Evolutionary conservation across 1,140 invertebrate genomes (phyloP).

Genomic region (Meloidogyne floridensis): DNA sequence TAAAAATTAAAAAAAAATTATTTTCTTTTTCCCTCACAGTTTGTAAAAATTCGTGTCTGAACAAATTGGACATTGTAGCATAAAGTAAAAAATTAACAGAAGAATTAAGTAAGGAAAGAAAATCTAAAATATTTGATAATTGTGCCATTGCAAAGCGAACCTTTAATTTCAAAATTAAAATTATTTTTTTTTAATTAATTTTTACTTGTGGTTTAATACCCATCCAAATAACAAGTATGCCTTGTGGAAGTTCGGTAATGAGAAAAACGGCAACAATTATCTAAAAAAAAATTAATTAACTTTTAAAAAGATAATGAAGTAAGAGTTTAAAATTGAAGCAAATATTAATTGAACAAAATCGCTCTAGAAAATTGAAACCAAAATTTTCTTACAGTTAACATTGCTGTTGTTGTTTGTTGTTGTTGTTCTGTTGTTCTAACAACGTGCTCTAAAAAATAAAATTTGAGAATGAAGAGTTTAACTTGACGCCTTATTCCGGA

Average conservation of each 20-base stretch:
- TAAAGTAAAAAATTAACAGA: slow-evolving; percentile 70
- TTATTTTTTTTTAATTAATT: too few species aligned
- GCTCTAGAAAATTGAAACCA: background rate
- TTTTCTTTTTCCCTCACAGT: slow-evolving; percentile 33
- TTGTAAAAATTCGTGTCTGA: slow-evolving; percentile 47
- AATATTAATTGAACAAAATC: background rate
- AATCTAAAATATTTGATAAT: slow-evolving; percentile 69
- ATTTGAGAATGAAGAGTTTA: too few species aligned
- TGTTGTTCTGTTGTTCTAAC: too few species aligned
- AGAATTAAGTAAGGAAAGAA: slow-evolving; percentile 62
- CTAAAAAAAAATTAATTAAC: background rate
- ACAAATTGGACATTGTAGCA: slow-evolving; percentile 67
- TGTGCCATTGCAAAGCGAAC: slow-evolving; percentile 53
- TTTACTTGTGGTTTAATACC: slow-evolving; percentile 38
- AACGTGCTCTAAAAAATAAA: too few species aligned
- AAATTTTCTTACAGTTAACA: slow-evolving; percentile 44
- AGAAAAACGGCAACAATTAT: slow-evolving; percentile 64
- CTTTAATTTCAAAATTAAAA: background rate
- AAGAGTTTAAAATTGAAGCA: background rate
- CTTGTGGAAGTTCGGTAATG: slow-evolving; percentile 64
- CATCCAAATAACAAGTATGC: slow-evolving; percentile 44
- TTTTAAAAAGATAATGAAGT: background rate
- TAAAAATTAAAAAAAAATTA: slow-evolving; percentile 23
- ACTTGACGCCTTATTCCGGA: too few species aligned
- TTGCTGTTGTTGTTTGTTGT: slow-evolving; percentile 52